Evolutionary conservation across 2,888 invertebrate species (phyloP), one percentile per base, ranked within the genome.

Genomic region (Ophion obscuratus): DNA sequence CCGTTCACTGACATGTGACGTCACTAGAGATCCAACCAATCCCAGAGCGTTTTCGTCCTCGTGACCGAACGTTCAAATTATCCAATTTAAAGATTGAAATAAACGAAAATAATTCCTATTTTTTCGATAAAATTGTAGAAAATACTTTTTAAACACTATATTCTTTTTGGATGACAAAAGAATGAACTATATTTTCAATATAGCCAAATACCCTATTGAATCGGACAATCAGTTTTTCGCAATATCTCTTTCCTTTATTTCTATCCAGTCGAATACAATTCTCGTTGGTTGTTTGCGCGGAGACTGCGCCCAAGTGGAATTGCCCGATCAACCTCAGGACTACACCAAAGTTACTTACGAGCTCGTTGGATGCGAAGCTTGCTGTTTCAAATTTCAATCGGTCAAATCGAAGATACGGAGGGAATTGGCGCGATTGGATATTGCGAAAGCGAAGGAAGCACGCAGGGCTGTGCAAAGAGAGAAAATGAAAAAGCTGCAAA

Each of bases 321-420:
- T 96, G 53, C 95, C 95, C 0, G 89, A 91, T 3, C 90, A 92
- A 74, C 94, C 94, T 3, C 94, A 94, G 67, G 40, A 86, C 0
- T 95, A 95, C 70, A 95, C 95, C 78, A 67, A 67, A 53, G 47
- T 80, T 92, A 94, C 95, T 0, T 96, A 94, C 86, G 89, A 94
- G 59, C 90, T 96, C 7, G 81, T 90, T 0, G 87, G 94, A 14
- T 89, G 94, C 17, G 86, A 91, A n/a, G 89, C 94, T 0, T 93
- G 92, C 83, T 86, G 88, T 20, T 95, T 95, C 3, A 93, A 94
- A 79, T 96, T 96, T 89, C 93, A 93, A 11, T 96, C 96, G 0
- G 95, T 96, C 1, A 96, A 96, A 91, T 95, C 96, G 40, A 94
- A 94, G 77, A 95, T 96, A 83, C 92, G 95, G 3, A 93, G 95